Percentiles rank a stretch among this genome's conserved stretches.
These are phyloP conservation scores for Holothuria scabra DNA, from an alignment of 53 echinoderm and acorn worm genomes.

Conservation along the genomic window DNA sequence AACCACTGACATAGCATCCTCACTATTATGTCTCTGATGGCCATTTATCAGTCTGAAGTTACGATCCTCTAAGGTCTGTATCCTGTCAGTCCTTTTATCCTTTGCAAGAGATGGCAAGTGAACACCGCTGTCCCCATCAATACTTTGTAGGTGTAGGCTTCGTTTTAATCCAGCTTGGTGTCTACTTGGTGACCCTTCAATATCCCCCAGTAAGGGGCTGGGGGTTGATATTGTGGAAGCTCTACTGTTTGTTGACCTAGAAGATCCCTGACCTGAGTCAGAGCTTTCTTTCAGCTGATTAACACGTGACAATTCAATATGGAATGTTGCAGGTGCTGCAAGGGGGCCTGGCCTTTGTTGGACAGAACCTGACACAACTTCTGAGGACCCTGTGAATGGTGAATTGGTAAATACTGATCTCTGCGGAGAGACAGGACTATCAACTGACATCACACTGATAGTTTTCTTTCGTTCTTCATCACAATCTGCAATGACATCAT, in stretches of 20 bases:
- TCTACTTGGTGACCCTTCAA: slow-evolving; percentile 30
- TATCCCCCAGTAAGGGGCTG: slow-evolving; percentile 69
- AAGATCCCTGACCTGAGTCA: slow-evolving; percentile 90
- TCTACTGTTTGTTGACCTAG: slow-evolving; percentile 70
- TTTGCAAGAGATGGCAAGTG: slow-evolving; percentile 9
- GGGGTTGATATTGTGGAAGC: slow-evolving; percentile 81
- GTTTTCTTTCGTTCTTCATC: slow-evolving; percentile 29
- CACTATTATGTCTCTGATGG: slow-evolving; percentile 3
- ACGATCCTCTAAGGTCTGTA: background rate
- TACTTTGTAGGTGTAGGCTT: slow-evolving; percentile 22
- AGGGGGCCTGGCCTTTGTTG: background rate
- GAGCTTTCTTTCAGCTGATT: slow-evolving; percentile 73
- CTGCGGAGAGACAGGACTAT: background rate
- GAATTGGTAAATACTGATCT: background rate
- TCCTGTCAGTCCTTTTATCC: background rate
- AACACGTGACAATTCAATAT: slow-evolving; percentile 74
- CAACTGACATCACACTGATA: background rate
- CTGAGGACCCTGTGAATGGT: background rate
- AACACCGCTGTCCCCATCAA: slow-evolving; percentile 12
- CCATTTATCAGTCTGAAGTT: background rate
- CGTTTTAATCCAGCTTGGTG: background rate
- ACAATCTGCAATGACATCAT: slow-evolving; percentile 44
- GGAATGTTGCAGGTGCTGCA: slow-evolving; percentile 11
- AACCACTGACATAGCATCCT: slow-evolving; percentile 58
- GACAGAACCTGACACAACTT: background rate